These are phyloP conservation scores for Drosophila bunnanda DNA, from an alignment of 2,888 invertebrate species.

Conservation along the genomic window DNA sequence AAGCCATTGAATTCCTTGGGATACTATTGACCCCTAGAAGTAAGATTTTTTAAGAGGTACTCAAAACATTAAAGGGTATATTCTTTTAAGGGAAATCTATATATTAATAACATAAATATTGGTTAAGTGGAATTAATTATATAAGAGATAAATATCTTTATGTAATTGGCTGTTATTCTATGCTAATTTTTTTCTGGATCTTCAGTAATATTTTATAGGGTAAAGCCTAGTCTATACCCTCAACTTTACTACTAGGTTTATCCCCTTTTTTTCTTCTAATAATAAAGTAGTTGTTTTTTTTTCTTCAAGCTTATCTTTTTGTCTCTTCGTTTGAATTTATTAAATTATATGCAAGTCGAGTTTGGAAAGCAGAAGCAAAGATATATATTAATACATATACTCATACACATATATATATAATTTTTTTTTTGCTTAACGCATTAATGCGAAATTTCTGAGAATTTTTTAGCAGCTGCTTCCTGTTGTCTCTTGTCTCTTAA, in stretches of 20 bases:
- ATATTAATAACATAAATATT: neutral
- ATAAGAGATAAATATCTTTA: neutral
- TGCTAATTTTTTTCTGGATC: no score
- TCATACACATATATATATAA: no score
- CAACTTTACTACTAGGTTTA: no score
- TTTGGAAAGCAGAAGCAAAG: conserved; percentile 38
- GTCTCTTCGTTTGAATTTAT: conserved; percentile 66
- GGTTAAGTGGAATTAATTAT: neutral
- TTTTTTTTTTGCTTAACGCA: conserved; percentile 39
- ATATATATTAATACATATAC: neutral
- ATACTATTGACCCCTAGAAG: conserved; percentile 77
- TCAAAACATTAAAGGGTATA: neutral
- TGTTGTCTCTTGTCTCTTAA: conserved; percentile 46
- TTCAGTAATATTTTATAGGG: neutral
- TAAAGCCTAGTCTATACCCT: neutral
- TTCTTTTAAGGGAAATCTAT: no score
- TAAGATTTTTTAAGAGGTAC: conserved; percentile 34
- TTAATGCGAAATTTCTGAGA: conserved; percentile 67
- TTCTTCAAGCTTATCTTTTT: conserved; percentile 18
- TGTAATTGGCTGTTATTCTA: neutral
- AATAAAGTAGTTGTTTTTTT: conserved; percentile 45
- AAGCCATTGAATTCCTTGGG: conserved; percentile 73
- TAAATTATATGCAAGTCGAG: conserved; percentile 61
- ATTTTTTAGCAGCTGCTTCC: conserved; percentile 79
- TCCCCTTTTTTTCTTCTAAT: conserved; percentile 20